phyloP scores from a whole-genome alignment of 2,113 vertebrate genomes.

The Pygathrix nemaeus region DNA sequence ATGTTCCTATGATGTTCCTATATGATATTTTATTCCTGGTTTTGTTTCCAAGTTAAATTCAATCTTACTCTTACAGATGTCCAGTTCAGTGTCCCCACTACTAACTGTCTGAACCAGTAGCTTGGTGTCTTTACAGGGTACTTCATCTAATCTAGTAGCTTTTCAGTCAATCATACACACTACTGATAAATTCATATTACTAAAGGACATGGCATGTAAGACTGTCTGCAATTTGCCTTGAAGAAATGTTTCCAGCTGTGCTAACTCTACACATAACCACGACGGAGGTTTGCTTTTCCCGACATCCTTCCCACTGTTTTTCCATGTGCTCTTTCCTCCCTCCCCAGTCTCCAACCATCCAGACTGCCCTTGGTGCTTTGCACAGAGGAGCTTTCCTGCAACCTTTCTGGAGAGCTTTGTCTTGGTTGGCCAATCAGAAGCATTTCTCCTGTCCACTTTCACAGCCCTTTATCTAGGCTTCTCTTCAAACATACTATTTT shows the following conservation, averaged over 20 bases:
- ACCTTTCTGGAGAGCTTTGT: not conserved
- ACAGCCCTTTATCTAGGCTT: not conserved
- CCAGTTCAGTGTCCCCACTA: not conserved
- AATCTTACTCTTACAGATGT: not conserved
- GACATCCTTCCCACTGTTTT: not conserved
- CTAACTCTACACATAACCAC: not conserved
- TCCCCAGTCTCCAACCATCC: not conserved
- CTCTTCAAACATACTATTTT: not conserved
- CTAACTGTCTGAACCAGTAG: not conserved
- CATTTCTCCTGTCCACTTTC: not conserved
- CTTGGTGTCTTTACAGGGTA: not conserved
- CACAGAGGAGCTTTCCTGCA: not conserved
- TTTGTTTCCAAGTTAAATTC: slow-evolving; percentile 25
- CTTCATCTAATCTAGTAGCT: not conserved
- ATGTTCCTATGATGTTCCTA: not conserved
- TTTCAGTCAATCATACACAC: not conserved
- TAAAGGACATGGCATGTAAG: not conserved
- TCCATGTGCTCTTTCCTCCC: not conserved
- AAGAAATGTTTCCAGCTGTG: not conserved
- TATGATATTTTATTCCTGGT: not conserved
- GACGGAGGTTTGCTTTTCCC: not conserved
- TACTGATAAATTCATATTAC: not conserved
- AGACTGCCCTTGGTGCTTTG: not conserved
- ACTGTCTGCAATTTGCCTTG: no score
- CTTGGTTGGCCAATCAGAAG: not conserved